These are phyloP conservation scores for Plagiodera versicolora DNA, from an alignment of 2,888 invertebrate species.

Conservation along the genomic window DNA sequence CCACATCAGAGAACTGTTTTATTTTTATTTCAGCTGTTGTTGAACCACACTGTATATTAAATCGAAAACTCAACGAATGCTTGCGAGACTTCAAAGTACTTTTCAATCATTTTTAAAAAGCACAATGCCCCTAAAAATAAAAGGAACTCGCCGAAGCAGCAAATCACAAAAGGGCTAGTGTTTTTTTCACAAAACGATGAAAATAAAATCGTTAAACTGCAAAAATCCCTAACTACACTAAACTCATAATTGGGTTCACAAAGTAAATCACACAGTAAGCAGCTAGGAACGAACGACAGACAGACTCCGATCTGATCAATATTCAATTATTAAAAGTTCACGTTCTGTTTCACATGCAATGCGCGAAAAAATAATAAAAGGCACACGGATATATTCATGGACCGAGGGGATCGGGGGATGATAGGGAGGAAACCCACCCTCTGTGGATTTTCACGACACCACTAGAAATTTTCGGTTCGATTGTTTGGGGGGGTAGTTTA, in stretches of 20 bases:
- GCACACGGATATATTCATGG: neutral
- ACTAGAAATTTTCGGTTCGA: neutral
- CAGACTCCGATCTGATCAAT: constrained; percentile 37
- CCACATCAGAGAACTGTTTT: no score
- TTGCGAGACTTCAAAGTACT: neutral
- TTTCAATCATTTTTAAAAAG: neutral
- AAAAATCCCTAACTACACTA: constrained; percentile 38
- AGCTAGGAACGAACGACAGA: constrained; percentile 31
- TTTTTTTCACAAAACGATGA: constrained; percentile 30
- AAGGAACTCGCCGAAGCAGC: constrained; percentile 43
- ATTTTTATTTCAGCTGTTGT: no score
- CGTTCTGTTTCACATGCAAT: constrained; percentile 39
- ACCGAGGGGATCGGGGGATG: neutral
- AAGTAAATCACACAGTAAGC: constrained; percentile 47
- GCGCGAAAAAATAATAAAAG: constrained; percentile 19
- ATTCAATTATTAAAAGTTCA: constrained; percentile 45
- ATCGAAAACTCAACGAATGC: neutral
- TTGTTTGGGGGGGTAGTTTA: neutral
- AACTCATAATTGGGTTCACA: constrained; percentile 49
- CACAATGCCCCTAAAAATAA: neutral
- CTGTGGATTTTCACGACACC: neutral
- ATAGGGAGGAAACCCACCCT: neutral
- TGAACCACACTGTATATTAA: neutral
- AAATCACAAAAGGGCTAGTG: constrained; percentile 35
- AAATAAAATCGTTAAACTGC: constrained; percentile 34